Conservation (phyloP, 2,113 vertebrate species). For the Dipodomys spectabilis region DNA sequence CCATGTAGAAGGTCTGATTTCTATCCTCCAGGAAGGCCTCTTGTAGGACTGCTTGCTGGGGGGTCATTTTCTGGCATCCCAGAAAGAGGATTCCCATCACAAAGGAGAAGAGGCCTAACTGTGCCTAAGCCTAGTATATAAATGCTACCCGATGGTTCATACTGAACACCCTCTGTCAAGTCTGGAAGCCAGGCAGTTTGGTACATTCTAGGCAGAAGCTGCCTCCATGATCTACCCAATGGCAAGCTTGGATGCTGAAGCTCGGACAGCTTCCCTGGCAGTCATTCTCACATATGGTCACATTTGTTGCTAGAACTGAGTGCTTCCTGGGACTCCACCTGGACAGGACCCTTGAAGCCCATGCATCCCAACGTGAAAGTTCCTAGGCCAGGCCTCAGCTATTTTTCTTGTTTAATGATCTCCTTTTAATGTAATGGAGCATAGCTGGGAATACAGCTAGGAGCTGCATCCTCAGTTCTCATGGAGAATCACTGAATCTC, state of each 20-base stretch:
- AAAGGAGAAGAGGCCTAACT: not conserved
- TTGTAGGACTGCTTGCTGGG: not conserved
- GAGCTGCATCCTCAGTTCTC: not conserved
- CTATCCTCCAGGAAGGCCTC: not conserved
- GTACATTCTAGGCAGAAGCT: not conserved
- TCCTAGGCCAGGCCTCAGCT: not conserved
- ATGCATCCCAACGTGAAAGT: not conserved
- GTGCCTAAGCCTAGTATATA: not conserved
- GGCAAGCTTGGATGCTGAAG: not conserved
- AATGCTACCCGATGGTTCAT: not conserved
- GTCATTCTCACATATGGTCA: not conserved
- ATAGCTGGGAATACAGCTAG: not conserved
- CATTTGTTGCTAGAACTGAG: not conserved
- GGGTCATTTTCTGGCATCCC: not conserved
- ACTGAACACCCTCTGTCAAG: not conserved
- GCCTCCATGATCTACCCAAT: not conserved
- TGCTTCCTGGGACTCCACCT: accelerated
- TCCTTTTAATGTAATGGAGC: not conserved
- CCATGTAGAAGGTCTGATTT: not conserved
- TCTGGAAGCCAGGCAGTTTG: not conserved
- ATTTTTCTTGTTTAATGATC: not conserved
- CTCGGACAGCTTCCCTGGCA: not conserved
- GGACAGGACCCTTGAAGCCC: not conserved
- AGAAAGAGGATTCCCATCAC: not conserved
- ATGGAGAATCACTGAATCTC: not conserved